Base-by-base conservation (phyloP, 2,888 invertebrate species). In the Augochlorella aurata region DNA sequence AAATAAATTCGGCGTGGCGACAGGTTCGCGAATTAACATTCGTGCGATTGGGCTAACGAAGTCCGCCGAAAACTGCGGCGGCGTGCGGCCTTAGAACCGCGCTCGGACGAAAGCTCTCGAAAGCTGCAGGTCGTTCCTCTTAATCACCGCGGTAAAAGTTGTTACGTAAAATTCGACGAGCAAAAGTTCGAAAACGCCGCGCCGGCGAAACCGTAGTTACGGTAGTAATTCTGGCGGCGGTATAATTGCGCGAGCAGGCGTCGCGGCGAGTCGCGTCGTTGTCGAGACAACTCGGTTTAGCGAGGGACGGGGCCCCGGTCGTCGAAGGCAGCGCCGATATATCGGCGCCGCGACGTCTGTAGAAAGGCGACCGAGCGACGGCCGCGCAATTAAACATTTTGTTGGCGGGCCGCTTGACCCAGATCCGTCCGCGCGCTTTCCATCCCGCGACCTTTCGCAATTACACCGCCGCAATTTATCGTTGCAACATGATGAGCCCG, bases 301-400 rank as follows among this genome's bases (percentile, higher is more conserved):
- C 24, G 24, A 14, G 58, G 16, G 58, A 58, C 58, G 12, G 21
- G 24, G 0, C 58, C 24, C 58, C 24, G 4, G 24, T 58, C 24
- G 58, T 24, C 58, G 58, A 58, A 24, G 8, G 5, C 7, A 16
- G 12, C 21, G 21, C 21, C 21, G 12, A 54, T 7, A 21, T 14
- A 14, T 14, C 58, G 14, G 14, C 58, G 14, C 0, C 24, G 58
- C 58, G 58, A 58, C 16, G 16, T 8, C 24, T 5, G 24, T 58
- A 12, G 66, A 52, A 76, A 78, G 76, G 66, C 12, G 76, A 52
- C 63, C 70, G 65, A 74, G 77, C 54, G 71, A 7, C 66, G 85
- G 75, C 61, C 68, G 12, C 63, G 85, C 83, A 89, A 88, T 88
- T 89, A 88, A 88, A 89, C 83, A 89, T 83, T 83, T 83, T 81